Percentiles rank a stretch among this genome's conserved stretches.
Conservation (phyloP, 2,113 vertebrate species). For the Lanius collurio region DNA sequence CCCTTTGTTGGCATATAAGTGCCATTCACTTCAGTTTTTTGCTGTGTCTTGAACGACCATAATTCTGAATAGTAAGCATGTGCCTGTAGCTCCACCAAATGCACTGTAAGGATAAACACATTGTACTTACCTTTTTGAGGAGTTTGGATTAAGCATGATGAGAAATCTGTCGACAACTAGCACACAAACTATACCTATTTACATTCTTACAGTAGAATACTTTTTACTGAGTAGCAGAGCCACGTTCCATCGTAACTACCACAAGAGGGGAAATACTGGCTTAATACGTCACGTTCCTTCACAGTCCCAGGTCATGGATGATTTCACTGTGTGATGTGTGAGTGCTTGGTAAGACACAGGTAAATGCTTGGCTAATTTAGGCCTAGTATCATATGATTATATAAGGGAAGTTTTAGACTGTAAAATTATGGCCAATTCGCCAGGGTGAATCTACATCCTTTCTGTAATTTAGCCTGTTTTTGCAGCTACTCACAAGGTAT, state of each 20-base stretch:
- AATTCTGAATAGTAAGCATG: not conserved
- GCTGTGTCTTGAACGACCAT: not conserved
- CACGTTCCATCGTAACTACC: not conserved
- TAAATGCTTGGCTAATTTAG: not conserved
- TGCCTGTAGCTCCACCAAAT: not conserved
- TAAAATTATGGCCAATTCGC: not conserved
- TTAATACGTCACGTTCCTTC: not conserved
- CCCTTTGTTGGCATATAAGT: not conserved
- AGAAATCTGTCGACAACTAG: not conserved
- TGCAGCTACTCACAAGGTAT: not conserved
- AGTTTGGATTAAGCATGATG: not conserved
- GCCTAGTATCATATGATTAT: not conserved
- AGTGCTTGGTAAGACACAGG: not conserved
- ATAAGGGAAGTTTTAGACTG: not conserved
- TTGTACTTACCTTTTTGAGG: not conserved
- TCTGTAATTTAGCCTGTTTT: not conserved
- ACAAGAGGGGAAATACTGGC: not conserved
- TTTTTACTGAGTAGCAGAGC: not conserved
- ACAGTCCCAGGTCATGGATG: not conserved
- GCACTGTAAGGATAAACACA: not conserved
- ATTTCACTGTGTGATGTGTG: not conserved
- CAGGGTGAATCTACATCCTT: not conserved
- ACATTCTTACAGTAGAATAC: not conserved
- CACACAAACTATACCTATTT: fast-evolving
- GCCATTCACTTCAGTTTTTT: not conserved